Evolutionary conservation across 2,797 vertebrate genomes (phyloP), one percentile per base, ranked within the genome.

Genomic region (Holocentrus rufus): DNA sequence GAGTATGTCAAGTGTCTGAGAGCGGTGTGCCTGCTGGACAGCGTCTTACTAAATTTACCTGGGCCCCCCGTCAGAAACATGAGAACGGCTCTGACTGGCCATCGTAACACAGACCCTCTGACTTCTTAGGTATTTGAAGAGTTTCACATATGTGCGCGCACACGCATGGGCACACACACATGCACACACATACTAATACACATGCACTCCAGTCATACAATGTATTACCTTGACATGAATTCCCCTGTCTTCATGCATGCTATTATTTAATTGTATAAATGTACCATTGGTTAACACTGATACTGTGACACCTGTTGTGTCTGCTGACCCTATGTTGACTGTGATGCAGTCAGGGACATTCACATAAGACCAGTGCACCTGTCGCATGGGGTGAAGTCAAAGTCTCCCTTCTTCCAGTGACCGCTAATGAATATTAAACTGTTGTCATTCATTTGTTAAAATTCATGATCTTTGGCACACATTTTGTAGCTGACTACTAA

Each of bases 1-100:
- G 60, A 56, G 66, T 30, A 57, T 39, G 62, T 83, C 61, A 74
- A 84, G 77, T 53, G 82, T 89, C 87, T 88, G 91, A 92, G 74
- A 71, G 83, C 55, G 8, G 55, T 80, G n/a, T 79, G 77, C 65
- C 74, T 52, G 83, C 74, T 69, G 73, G 71, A 73, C 65, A 55
- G 77, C 5, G 14, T 85, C 87, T 87, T 87, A 84, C 89, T 92
- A 91, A 92, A 84, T 91, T 86, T 87, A 91, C 82, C 87, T 89
- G 87, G 65, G 74, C 76, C 77, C 36, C 65, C 71, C 31, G 77
- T 78, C 77, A 76, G 92, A 91, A 92, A 93, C 72, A 54, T 59
- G 91, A 93, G 82, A 86, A 49, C 27, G 36, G 74, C 65, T 72
- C 67, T 15, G 68, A 80, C 64, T 55, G 80, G 70, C 67, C 85